phyloP scores from a whole-genome alignment of 2,888 invertebrate genomes.

The Euplagia quadripunctaria region DNA sequence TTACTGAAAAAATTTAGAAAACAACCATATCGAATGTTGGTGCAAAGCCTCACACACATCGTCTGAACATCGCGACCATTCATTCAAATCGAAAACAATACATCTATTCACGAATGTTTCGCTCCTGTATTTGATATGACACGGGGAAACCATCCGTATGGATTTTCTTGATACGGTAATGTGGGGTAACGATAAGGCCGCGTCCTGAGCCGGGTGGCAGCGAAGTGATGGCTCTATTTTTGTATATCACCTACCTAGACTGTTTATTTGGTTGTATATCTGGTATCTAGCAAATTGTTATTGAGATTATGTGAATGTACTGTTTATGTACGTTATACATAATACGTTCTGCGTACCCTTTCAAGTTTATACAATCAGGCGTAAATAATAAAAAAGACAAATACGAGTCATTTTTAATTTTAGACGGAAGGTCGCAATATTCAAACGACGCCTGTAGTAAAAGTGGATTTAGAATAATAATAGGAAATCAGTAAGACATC shows the following conservation, averaged over 20 bases:
- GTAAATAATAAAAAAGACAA: too few species aligned
- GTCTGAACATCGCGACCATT: not conserved
- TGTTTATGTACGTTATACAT: too few species aligned
- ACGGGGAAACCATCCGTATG: constrained; percentile 29
- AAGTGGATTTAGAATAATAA: too few species aligned
- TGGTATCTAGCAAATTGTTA: too few species aligned
- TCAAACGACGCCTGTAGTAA: too few species aligned
- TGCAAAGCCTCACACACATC: not conserved
- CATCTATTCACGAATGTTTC: not conserved
- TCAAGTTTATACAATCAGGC: too few species aligned
- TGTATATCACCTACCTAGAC: not conserved
- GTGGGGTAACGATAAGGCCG: not conserved
- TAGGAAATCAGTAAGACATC: too few species aligned
- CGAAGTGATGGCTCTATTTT: not conserved
- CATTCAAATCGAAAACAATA: constrained; percentile 3
- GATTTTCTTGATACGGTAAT: constrained; percentile 28
- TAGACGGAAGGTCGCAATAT: too few species aligned
- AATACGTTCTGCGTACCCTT: too few species aligned
- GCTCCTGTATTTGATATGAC: constrained; percentile 23
- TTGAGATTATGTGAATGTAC: too few species aligned
- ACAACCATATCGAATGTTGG: not conserved
- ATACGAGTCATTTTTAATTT: too few species aligned
- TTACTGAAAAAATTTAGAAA: not conserved
- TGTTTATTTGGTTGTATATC: constrained; percentile 16
- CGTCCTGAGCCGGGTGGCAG: not conserved